These are phyloP conservation scores for Bujurquina vittata DNA, from an alignment of 2,113 vertebrate genomes.

Conservation along the genomic window DNA sequence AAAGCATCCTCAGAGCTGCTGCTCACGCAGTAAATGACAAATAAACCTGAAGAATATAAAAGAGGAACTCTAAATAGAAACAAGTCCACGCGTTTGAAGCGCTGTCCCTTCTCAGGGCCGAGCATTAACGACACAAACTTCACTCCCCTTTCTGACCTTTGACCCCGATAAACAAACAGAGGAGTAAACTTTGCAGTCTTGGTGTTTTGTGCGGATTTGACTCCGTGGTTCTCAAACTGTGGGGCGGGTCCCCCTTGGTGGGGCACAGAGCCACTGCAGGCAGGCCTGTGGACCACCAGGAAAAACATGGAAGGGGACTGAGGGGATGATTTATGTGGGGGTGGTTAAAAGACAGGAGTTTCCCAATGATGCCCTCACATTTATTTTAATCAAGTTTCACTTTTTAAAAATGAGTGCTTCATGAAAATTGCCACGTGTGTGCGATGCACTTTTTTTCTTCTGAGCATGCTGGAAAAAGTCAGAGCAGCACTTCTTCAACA, in stretches of 20 bases:
- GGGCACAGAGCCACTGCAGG: not conserved
- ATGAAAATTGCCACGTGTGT: not conserved
- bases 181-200: not conserved
- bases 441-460: not conserved
- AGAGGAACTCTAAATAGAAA: too few species aligned
- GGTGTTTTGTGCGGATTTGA: not conserved
- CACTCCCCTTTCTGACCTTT: not conserved
- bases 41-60: too few species aligned
- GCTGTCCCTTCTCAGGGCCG: too few species aligned
- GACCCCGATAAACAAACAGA: not conserved
- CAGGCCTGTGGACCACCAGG: not conserved
- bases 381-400: not conserved
- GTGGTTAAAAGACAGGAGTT: not conserved
- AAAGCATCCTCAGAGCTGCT: too few species aligned
- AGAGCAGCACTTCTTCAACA: not conserved
- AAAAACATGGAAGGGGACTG: not conserved
- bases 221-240: not conserved
- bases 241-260: not conserved
- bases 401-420: not conserved
- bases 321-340: rapidly evolving
- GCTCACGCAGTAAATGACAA: not conserved
- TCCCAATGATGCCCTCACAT: not conserved
- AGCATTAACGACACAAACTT: not conserved
- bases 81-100: too few species aligned
- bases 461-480: not conserved